Evolutionary conservation across 2,797 vertebrate species (phyloP).

Genomic region (Synaphobranchus kaupii): DNA sequence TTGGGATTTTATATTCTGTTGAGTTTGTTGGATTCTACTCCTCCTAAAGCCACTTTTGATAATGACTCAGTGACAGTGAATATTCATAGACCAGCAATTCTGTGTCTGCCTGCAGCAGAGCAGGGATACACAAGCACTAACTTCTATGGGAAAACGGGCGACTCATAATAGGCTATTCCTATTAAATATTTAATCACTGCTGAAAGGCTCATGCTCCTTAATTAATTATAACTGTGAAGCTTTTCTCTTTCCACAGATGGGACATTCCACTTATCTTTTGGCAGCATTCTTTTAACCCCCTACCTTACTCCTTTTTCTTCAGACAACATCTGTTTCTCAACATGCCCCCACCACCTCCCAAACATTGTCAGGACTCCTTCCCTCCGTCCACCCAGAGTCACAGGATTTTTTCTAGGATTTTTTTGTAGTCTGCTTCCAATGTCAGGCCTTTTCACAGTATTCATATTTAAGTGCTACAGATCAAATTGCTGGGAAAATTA

Average conservation of each 20-base stretch:
- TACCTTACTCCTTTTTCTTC: constrained; percentile 34
- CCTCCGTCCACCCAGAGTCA: background rate
- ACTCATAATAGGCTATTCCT: constrained; percentile 52
- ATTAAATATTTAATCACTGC: constrained; percentile 52
- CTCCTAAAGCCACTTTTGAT: constrained; percentile 28
- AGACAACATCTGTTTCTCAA: background rate
- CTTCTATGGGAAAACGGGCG: constrained; percentile 46
- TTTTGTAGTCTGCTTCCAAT: constrained; percentile 31
- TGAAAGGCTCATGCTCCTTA: constrained; percentile 50
- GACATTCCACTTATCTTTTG: constrained; percentile 38
- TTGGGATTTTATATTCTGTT: background rate
- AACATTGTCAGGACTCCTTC: background rate
- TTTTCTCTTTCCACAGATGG: constrained; percentile 41
- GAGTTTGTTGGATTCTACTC: constrained; percentile 51
- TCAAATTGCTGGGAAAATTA: constrained; percentile 77
- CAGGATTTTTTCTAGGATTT: background rate
- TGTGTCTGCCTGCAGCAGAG: constrained; percentile 40
- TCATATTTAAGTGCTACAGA: constrained; percentile 81
- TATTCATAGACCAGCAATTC: constrained; percentile 53
- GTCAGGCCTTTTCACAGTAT: constrained; percentile 78
- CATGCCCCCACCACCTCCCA: background rate
- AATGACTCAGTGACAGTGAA: constrained; percentile 60
- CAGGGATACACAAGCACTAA: constrained; percentile 34
- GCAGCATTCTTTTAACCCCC: constrained; percentile 33
- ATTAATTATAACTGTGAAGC: constrained; percentile 46